Conservation (phyloP, 23 tunicate species). For the Halocynthia aurantium region DNA sequence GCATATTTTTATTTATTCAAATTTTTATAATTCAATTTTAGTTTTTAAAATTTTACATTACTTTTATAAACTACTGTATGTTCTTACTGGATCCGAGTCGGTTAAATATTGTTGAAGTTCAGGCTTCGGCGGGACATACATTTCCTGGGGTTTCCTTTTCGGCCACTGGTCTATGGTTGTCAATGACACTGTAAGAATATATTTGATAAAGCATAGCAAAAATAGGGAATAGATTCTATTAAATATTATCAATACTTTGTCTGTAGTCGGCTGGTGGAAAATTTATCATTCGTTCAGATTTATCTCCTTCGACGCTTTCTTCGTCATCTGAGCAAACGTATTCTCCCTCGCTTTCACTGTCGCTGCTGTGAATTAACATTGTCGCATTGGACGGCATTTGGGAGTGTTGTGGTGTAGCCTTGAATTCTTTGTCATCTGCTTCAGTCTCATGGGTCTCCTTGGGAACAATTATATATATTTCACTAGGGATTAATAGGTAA, state of each 20-base stretch:
- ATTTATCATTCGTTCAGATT: too few relatives aligned
- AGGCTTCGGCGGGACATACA: constrained; percentile 22
- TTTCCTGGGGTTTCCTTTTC: constrained; percentile 3
- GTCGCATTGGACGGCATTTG: constrained; percentile 56
- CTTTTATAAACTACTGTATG: too few relatives aligned
- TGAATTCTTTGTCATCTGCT: not conserved
- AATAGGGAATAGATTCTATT: too few relatives aligned
- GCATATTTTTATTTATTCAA: too few relatives aligned
- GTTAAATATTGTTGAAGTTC: not conserved
- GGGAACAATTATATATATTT: not conserved
- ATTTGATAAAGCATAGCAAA: not conserved
- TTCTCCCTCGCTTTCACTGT: constrained; percentile 34
- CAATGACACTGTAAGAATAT: constrained; percentile 4
- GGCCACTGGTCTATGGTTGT: constrained; percentile 22
- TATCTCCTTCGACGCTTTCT: not conserved
- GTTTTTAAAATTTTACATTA: too few relatives aligned
- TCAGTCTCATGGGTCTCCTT: not conserved
- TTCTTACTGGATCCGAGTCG: too few relatives aligned
- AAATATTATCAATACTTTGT: too few relatives aligned
- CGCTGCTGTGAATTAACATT: constrained; percentile 62
- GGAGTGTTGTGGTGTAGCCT: constrained; percentile 35
- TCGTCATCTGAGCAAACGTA: not conserved
- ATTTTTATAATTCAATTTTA: too few relatives aligned
- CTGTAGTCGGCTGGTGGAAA: constrained; percentile 1
- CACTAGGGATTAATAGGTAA: too few relatives aligned